Conservation (phyloP, 2,113 vertebrate species). For the Alectura lathami region DNA sequence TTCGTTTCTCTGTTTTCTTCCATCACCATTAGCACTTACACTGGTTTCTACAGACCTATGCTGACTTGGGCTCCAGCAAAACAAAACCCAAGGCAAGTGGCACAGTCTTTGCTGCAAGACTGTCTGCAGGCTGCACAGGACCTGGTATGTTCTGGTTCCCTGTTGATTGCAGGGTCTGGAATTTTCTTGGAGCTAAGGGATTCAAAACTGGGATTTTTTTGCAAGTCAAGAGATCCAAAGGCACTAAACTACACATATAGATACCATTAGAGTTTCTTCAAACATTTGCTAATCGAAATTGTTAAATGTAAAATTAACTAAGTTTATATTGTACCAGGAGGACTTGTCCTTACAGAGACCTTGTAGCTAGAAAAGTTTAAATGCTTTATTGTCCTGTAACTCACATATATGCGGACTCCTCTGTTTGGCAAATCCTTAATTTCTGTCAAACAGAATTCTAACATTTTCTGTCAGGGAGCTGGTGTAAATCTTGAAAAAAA, state of each 20-base stretch:
- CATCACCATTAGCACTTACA: background rate
- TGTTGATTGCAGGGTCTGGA: background rate
- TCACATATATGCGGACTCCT: background rate
- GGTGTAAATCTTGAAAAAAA: slow-evolving; percentile 31
- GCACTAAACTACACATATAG: background rate
- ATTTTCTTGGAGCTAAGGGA: background rate
- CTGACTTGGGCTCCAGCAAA: background rate
- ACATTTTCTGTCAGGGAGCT: slow-evolving; percentile 46
- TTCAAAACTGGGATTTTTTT: background rate
- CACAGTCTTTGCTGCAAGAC: background rate
- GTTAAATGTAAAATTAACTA: background rate
- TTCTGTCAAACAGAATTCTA: slow-evolving; percentile 52
- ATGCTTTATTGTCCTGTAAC: slow-evolving; percentile 24
- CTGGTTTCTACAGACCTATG: background rate
- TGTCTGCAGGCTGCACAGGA: background rate
- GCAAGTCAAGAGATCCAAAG: slow-evolving; percentile 16
- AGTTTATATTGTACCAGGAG: background rate
- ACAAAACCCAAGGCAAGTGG: background rate
- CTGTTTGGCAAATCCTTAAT: slow-evolving; percentile 50
- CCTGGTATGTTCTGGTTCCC: background rate
- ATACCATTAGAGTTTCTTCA: background rate
- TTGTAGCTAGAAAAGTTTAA: background rate
- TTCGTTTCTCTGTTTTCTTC: background rate
- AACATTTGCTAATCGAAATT: slow-evolving; percentile 18
- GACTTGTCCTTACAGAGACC: background rate